A percentile compares a stretch with the other conserved stretches of the same genome.
Conservation (phyloP, 2,797 vertebrate genomes). For the Selene dorsalis region DNA sequence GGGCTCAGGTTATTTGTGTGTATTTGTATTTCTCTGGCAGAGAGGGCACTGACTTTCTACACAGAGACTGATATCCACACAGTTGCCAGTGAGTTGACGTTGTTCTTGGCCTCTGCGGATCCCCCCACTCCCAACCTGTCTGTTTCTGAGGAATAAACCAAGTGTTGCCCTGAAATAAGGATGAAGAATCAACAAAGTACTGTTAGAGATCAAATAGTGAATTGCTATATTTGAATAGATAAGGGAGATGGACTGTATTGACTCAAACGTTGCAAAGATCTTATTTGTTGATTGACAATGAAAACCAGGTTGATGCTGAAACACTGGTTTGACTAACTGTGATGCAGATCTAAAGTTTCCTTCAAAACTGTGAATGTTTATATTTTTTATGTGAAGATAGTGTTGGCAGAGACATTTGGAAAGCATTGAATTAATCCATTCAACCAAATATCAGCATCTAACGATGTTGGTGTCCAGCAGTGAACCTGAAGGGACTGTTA, state of each 20-base stretch:
- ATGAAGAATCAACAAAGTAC: neutral
- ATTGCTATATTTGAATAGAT: no score
- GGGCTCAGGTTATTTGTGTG: neutral
- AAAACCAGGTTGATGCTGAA: no score
- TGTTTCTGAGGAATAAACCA: neutral
- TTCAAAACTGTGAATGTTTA: neutral
- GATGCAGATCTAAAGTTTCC: no score
- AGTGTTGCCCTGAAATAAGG: neutral
- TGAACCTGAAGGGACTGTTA: neutral
- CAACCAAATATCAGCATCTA: no score
- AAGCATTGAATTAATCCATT: no score
- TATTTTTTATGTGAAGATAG: no score
- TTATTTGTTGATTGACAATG: no score
- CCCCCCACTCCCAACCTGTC: neutral
- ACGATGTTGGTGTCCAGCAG: neutral
- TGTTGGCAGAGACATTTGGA: no score
- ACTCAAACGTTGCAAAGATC: no score
- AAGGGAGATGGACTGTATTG: no score
- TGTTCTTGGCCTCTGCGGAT: conserved; percentile 3
- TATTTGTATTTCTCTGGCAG: neutral
- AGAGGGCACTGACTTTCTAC: neutral
- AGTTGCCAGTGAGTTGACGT: neutral
- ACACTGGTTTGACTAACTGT: no score
- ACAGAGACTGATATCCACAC: neutral
- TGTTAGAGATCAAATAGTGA: neutral